Percentiles rank a stretch among this genome's conserved stretches.
Evolutionary conservation across 1,140 invertebrate genomes (phyloP).

Genomic region (Meloidogyne hapla): DNA sequence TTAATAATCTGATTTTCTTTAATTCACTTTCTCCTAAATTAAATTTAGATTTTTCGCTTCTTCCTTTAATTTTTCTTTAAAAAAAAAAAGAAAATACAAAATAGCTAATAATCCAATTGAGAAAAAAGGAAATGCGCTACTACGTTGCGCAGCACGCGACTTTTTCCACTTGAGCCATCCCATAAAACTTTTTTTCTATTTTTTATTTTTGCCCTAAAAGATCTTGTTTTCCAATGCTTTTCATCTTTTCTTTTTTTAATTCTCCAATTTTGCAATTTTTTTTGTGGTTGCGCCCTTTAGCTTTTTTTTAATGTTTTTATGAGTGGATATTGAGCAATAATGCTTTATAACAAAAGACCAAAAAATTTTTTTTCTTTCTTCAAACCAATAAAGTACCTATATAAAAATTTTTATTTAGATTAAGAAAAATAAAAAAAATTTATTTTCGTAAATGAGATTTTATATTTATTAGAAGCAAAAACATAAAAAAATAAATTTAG

Average conservation of each 20-base stretch:
- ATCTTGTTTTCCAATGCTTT: neutral
- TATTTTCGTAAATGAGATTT: too few relatives aligned
- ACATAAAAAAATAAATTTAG: too few relatives aligned
- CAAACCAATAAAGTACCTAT: neutral
- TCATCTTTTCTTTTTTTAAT: neutral
- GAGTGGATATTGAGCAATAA: neutral
- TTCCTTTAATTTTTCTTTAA: too few relatives aligned
- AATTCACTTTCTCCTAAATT: too few relatives aligned
- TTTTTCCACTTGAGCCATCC: neutral
- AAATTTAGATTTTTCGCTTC: too few relatives aligned
- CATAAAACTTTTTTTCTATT: too few relatives aligned
- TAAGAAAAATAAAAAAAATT: neutral
- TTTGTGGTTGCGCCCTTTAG: neutral
- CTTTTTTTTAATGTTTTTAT: neutral
- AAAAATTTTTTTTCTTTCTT: neutral
- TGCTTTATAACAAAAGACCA: neutral
- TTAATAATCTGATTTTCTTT: too few relatives aligned
- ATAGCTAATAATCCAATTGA: too few relatives aligned
- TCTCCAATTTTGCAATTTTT: neutral
- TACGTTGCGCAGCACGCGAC: neutral
- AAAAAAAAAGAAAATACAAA: too few relatives aligned
- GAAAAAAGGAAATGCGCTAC: neutral
- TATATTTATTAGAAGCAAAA: too few relatives aligned
- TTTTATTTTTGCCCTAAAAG: neutral
- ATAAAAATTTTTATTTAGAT: neutral